Evolutionary conservation across 2,888 invertebrate species (phyloP), one percentile per base, ranked within the genome.

Genomic region (Clunio marinus): DNA sequence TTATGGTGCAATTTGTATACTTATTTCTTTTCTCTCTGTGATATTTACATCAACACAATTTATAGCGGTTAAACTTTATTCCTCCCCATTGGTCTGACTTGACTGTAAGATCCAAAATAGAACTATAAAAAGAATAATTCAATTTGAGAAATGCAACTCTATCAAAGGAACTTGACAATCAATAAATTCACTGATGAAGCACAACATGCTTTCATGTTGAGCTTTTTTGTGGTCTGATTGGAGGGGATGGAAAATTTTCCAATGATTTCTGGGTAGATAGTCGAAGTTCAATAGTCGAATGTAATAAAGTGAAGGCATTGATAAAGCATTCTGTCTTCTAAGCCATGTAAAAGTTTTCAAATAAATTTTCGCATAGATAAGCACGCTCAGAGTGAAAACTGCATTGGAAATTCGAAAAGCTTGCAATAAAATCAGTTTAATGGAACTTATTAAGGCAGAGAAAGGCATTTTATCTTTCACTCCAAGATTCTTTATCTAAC

Each of bases 1-100:
- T 57, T 57, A 57, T 57, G 57, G 27, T 57, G 57, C 57, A 57
- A 57, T 57, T 57, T 57, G 57, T 57, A 57, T 27, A 32, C 10
- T 32, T 32, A 25, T 57, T 57, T 55, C 45, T 22, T 55, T 57
- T 17, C 8, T 51, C 27, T 57, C 13, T 25, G 25, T 57, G 25
- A 57, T 57, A 15, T 57, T 57, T 57, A 57, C 57, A 57, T 51
- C 51, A 51, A 51, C 51, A 27, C 24, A 15, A 4, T 27, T 13
- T 27, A 32, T 32, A 7, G 57, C 13, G 57, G 57, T 25, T 57
- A 22, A 27, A 15, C 15, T 41, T 41, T 15, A 5, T 41, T 41
- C 4, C 2, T 2, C 15, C 41, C 41, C 15, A n/a, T 41, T 5
- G n/a, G 4, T 17, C 45, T 45, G n/a, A 15, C 8, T 45, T n/a